Evolutionary conservation across 2,888 invertebrate species (phyloP).

Genomic region (Ctena decussata): DNA sequence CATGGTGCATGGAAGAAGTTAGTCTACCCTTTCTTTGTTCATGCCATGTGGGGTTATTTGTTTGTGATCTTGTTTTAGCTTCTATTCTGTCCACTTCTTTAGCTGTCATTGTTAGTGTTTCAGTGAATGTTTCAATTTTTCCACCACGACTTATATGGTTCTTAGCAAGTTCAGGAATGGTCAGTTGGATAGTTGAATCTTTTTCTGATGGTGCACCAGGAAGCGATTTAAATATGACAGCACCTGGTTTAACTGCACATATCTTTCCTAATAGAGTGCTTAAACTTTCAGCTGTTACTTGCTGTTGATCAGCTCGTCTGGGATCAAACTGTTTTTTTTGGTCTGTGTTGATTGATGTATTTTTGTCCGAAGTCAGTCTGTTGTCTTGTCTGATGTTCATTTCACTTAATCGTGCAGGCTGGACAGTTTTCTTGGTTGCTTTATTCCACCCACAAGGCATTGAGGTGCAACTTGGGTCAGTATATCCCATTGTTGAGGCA

Average conservation of each 20-base stretch:
- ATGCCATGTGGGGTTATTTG: neutral
- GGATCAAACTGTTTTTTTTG: neutral
- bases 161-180: neutral
- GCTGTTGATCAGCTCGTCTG: neutral
- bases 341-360: neutral
- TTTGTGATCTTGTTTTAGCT: neutral
- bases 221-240: neutral
- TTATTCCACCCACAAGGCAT: neutral
- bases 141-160: neutral
- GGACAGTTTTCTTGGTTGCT: neutral
- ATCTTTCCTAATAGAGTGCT: neutral
- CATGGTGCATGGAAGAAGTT: neutral
- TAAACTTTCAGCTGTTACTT: neutral
- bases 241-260: neutral
- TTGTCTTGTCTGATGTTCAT: slow-evolving; percentile 1
- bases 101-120: neutral
- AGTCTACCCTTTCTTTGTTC: neutral
- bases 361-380: neutral
- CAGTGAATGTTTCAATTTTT: neutral
- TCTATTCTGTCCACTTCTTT: neutral
- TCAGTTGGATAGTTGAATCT: neutral
- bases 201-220: neutral
- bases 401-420: neutral
- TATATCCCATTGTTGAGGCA: neutral
- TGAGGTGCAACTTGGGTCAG: neutral